Evolutionary conservation across 2,113 vertebrate species (phyloP).

Genomic region (Indri indri): DNA sequence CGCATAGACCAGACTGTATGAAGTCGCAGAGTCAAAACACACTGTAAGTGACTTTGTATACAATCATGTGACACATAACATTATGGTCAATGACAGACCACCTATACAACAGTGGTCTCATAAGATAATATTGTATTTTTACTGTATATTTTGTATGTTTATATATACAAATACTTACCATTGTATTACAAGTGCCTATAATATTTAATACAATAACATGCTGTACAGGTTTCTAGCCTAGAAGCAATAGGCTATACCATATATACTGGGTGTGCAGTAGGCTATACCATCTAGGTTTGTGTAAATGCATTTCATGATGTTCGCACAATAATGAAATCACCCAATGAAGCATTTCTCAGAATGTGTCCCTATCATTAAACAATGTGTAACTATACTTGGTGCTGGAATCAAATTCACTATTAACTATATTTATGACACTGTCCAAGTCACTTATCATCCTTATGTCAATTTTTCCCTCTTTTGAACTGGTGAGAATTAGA

Average conservation of each 20-base stretch:
- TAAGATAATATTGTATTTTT: too few species aligned
- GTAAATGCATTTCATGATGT: neutral
- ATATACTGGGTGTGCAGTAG: neutral
- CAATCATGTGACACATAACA: too few species aligned
- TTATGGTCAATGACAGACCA: too few species aligned
- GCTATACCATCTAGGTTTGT: neutral
- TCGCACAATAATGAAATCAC: neutral
- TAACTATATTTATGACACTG: neutral
- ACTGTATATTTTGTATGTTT: too few species aligned
- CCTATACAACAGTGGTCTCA: too few species aligned
- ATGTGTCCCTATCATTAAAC: neutral
- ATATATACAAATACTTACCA: neutral
- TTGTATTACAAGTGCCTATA: neutral
- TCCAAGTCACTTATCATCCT: neutral
- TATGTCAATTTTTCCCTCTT: neutral
- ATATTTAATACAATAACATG: neutral
- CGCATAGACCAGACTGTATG: too few species aligned
- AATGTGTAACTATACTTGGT: neutral
- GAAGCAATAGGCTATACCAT: neutral
- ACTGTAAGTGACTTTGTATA: too few species aligned
- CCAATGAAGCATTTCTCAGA: neutral
- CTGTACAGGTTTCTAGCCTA: neutral
- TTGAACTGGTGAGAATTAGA: neutral
- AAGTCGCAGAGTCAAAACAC: too few species aligned
- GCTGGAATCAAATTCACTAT: neutral